Evolutionary conservation across 2,888 invertebrate genomes (phyloP).

Genomic region (Plebejus anna): DNA sequence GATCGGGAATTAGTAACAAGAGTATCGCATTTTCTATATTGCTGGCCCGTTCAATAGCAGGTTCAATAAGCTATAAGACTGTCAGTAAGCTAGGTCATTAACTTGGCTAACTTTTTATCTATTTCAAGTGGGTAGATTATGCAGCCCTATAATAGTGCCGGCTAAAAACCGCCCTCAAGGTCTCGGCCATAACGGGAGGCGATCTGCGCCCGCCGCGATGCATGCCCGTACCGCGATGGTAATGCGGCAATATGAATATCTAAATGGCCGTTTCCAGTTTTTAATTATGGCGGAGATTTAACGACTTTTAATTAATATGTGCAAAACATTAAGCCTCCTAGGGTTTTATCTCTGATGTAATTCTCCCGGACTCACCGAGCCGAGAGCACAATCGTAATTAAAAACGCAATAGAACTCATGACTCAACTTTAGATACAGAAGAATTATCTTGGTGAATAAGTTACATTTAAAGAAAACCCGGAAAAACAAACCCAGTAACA

Average conservation of each 20-base stretch:
- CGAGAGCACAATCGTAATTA: neutral
- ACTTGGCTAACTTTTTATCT: too few relatives aligned
- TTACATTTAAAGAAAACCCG: neutral
- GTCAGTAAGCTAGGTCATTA: too few relatives aligned
- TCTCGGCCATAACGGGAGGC: constrained; percentile 12
- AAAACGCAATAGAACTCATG: neutral
- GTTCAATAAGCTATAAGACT: too few relatives aligned
- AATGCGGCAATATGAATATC: constrained; percentile 4
- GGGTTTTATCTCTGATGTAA: neutral
- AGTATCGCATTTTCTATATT: too few relatives aligned
- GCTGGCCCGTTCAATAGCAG: too few relatives aligned
- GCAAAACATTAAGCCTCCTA: neutral
- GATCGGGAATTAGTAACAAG: too few relatives aligned
- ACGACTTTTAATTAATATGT: constrained; percentile 7
- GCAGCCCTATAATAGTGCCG: neutral
- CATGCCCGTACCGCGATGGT: neutral
- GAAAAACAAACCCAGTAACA: neutral
- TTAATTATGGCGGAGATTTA: constrained; percentile 16
- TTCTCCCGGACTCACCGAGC: neutral
- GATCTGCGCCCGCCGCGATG: neutral
- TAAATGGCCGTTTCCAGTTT: constrained; percentile 4
- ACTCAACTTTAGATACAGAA: neutral
- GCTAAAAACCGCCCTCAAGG: constrained; percentile 14
- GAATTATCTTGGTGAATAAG: neutral
- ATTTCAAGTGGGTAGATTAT: too few relatives aligned